Evolutionary conservation across 1,140 invertebrate species (phyloP).

Genomic region (Papilio dardanus): DNA sequence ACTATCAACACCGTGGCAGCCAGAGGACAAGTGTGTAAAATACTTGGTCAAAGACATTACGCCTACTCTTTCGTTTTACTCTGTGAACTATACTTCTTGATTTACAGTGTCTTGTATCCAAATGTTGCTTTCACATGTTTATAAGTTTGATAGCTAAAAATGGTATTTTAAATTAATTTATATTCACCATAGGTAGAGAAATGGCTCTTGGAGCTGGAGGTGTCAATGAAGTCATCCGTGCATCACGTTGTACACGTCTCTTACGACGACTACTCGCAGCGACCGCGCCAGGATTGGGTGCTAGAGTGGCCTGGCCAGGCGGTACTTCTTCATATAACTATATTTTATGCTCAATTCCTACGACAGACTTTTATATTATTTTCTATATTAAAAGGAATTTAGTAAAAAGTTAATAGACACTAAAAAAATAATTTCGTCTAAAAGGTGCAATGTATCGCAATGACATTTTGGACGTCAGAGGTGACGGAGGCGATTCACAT

Average conservation of each 20-base stretch:
- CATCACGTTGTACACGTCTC: constrained; percentile 86
- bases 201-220: constrained; percentile 96
- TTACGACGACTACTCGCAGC: constrained; percentile 87
- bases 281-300: constrained; percentile 90
- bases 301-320: constrained; percentile 94
- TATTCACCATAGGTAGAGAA: constrained; percentile 88
- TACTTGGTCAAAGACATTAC: neutral
- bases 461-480: constrained; percentile 94
- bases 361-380: neutral
- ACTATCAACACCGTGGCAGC: constrained; percentile 93
- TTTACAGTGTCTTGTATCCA: neutral
- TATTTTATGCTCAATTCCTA: neutral
- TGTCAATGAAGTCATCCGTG: constrained; percentile 95
- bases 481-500: constrained; percentile 89
- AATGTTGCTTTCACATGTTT: neutral
- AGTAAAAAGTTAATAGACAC: too few relatives aligned
- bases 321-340: constrained; percentile 58
- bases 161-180: neutral
- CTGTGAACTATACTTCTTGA: neutral
- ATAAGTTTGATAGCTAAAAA: too few relatives aligned
- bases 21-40: constrained; percentile 89
- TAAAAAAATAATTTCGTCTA: constrained; percentile 8
- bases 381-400: neutral
- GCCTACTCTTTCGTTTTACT: neutral
- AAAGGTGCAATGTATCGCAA: constrained; percentile 91